These are phyloP conservation scores for fruit fly (Drosophila melanogaster) DNA, from an alignment of 1,140 invertebrate species.

Conservation along the genomic window DNA sequence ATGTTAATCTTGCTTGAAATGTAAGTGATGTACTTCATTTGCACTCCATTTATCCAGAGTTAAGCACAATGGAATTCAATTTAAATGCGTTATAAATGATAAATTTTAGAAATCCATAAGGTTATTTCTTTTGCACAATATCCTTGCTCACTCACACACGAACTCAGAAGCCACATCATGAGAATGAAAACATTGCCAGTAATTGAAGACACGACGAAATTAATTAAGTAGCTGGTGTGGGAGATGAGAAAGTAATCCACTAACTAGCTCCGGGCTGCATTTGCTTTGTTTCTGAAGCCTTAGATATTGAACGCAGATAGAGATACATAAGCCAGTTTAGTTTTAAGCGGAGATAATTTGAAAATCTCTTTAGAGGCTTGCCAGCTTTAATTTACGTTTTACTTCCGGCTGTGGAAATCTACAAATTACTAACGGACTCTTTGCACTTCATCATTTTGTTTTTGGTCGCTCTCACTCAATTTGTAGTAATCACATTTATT, in stretches of 20 bases:
- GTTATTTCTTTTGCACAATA: neutral
- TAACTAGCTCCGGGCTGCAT: neutral
- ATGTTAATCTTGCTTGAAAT: too few relatives aligned
- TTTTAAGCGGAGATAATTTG: conserved; percentile 23
- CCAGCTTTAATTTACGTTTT: conserved; percentile 16
- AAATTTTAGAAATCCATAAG: neutral
- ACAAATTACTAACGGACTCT: conserved; percentile 22
- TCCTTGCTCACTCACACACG: conserved; percentile 28
- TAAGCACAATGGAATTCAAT: too few relatives aligned
- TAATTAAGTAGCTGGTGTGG: conserved; percentile 63
- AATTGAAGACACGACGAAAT: conserved; percentile 61
- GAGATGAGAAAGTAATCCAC: conserved; percentile 12
- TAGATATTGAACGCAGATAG: conserved; percentile 1
- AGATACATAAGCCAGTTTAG: conserved; percentile 4
- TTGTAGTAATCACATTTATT: conserved; percentile 80
- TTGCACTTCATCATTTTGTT: conserved; percentile 18
- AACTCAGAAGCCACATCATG: conserved; percentile 30
- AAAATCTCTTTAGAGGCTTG: conserved; percentile 21
- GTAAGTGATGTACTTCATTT: too few relatives aligned
- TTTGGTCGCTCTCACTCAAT: conserved; percentile 66
- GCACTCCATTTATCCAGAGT: too few relatives aligned
- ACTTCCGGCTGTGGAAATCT: conserved; percentile 2
- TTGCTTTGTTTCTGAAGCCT: conserved; percentile 4
- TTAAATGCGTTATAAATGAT: too few relatives aligned
- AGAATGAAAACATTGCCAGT: conserved; percentile 39